These are phyloP conservation scores for Chloropsis hardwickii DNA, from an alignment of 2,113 vertebrate genomes.

Conservation along the genomic window DNA sequence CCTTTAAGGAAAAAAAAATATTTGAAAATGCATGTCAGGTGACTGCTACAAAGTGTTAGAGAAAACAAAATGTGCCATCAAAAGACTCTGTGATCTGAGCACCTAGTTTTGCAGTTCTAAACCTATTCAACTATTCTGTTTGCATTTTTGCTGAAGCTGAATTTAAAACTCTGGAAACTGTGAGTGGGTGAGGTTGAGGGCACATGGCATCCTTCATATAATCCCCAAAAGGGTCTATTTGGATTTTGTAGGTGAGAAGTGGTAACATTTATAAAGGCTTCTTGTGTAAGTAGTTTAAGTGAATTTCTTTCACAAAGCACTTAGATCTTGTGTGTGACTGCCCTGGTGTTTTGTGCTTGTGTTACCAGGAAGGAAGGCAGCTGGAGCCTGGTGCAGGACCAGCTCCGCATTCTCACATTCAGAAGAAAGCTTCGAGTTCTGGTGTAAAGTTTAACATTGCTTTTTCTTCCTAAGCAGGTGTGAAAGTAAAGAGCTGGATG, in stretches of 20 bases:
- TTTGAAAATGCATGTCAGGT: neutral
- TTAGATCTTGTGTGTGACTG: neutral
- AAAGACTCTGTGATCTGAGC: neutral
- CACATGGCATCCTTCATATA: neutral
- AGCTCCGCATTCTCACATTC: neutral
- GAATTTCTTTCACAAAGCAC: neutral
- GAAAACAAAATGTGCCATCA: neutral
- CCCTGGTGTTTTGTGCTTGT: neutral
- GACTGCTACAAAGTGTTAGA: neutral
- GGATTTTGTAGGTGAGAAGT: neutral
- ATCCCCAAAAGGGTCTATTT: accelerated
- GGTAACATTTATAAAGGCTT: neutral
- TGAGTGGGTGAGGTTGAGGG: neutral
- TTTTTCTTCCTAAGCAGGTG: slow-evolving; percentile 60
- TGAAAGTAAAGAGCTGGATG: slow-evolving; percentile 74
- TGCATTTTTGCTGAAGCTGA: neutral
- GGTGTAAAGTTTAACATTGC: neutral
- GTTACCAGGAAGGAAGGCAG: neutral
- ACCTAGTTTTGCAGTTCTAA: neutral
- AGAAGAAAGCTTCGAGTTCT: neutral
- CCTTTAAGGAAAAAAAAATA: neutral
- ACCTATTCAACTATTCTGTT: neutral
- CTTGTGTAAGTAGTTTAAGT: neutral
- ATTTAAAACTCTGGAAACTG: neutral
- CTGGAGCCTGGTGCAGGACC: neutral